Evolutionary conservation across 2,888 invertebrate species (phyloP).

Genomic region (Phragmatobia fuliginosa): DNA sequence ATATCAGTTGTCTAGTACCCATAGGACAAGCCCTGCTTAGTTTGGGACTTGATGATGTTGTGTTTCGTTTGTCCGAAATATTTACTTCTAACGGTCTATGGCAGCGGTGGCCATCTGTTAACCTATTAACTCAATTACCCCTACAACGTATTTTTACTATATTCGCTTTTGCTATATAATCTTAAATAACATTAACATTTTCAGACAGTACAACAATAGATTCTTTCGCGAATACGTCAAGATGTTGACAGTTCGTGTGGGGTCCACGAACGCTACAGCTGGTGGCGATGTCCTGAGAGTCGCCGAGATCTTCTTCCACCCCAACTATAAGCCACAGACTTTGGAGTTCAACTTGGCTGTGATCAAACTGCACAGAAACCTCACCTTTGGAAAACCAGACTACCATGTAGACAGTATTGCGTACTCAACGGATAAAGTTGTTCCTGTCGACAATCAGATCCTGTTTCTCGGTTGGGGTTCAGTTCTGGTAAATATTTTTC

Average conservation of each 20-base stretch:
- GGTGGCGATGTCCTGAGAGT: slow-evolving; percentile 72
- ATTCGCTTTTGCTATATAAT: too few relatives aligned
- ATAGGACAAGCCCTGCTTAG: too few relatives aligned
- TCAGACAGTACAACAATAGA: slow-evolving; percentile 80
- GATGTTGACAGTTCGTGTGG: slow-evolving; percentile 76
- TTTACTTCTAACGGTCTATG: neutral
- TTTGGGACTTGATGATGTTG: too few relatives aligned
- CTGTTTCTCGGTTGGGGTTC: slow-evolving; percentile 80
- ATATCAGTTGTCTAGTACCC: too few relatives aligned
- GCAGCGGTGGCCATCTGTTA: neutral
- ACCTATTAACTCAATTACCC: too few relatives aligned
- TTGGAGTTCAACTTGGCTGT: slow-evolving; percentile 78
- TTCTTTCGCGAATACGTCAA: slow-evolving; percentile 81
- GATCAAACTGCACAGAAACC: slow-evolving; percentile 69
- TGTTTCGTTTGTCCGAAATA: too few relatives aligned
- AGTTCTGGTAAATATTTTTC: slow-evolving; percentile 67
- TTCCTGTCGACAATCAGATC: slow-evolving; percentile 68
- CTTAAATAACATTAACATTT: slow-evolving; percentile 5
- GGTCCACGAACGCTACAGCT: slow-evolving; percentile 73
- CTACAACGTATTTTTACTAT: too few relatives aligned
- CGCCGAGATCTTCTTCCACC: slow-evolving; percentile 78
- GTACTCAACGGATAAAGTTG: slow-evolving; percentile 54
- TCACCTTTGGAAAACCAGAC: slow-evolving; percentile 56
- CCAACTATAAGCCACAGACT: slow-evolving; percentile 78
- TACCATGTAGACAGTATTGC: slow-evolving; percentile 53